Evolutionary conservation across 2,797 vertebrate genomes (phyloP), one percentile per base, ranked within the genome.

Genomic region (Hippopotamyrus pictus): DNA sequence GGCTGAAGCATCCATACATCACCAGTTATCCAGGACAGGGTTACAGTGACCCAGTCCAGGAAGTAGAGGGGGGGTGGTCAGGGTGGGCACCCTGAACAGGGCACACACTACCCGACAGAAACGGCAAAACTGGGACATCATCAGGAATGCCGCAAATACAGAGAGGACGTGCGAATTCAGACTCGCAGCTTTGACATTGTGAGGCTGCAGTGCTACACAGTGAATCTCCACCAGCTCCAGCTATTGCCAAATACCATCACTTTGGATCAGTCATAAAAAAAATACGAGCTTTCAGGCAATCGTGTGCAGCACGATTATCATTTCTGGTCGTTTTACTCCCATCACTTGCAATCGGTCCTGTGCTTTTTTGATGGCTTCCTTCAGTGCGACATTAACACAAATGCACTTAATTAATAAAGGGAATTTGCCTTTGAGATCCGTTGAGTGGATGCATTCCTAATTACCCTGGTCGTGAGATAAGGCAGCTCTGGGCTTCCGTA

Each of bases 391-490:
- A 2, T 73, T 37, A 5, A 73, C 76, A 44, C 73, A 83, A 57
- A 59, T 92, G 91, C 92, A 91, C 91, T 91, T 92, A 94, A 95
- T 91, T 92, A 94, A 95, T 95, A 94, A 95, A 95, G 91, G 90
- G 90, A 89, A 91, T 95, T 95, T 95, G 14, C 33, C 90, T 93
- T 92, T 92, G 88, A 95, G 94, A 95, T 94, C 94, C 91, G 90
- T 92, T 91, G 90, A 89, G 79, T 37, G 87, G 91, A 86, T 88
- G 90, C 90, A 51, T 53, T 91, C 91, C 91, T 94, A 94, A 96
- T 95, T 93, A 95, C 93, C 95, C 93, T 11, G 11, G 33, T 44
- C 93, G 89, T 53, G 92, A 92, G 94, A 95, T 95, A 95, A 95
- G 93, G 94, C 94, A 96, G 95, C 92, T 95, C 41, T 1, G 25